Percentiles rank a stretch among this genome's conserved stretches.
Evolutionary conservation across 2,797 vertebrate genomes (phyloP).

Genomic region (Hybognathus amarus): DNA sequence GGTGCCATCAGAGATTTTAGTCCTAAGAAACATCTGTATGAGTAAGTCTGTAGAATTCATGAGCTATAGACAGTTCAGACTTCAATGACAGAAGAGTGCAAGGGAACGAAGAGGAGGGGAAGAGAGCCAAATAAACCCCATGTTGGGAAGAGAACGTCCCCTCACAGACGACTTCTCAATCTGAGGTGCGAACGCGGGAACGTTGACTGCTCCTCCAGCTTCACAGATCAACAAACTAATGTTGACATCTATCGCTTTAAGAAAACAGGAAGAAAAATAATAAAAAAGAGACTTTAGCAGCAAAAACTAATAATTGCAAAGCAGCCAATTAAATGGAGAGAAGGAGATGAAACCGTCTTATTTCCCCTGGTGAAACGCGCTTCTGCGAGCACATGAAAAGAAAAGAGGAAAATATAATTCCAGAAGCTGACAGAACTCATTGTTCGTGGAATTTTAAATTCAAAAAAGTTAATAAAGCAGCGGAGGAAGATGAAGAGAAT

Average conservation of each 20-base stretch:
- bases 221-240: constrained; percentile 42
- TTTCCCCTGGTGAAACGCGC: constrained; percentile 99
- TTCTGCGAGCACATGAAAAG: constrained; percentile 92
- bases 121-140: background rate
- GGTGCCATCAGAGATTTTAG: constrained; percentile 3
- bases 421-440: constrained; percentile 99
- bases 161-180: background rate
- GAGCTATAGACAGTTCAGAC: background rate
- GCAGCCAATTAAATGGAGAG: constrained; percentile 99
- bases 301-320: constrained; percentile 99
- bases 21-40: constrained; percentile 18
- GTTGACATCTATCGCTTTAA: constrained; percentile 88
- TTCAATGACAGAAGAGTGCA: constrained; percentile 7
- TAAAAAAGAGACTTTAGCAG: constrained; percentile 96
- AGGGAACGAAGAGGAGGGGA: constrained; percentile 18
- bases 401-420: constrained; percentile 99
- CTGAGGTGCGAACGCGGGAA: background rate
- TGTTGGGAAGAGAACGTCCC: background rate
- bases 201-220: background rate
- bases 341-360: constrained; percentile 99
- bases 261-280: constrained; percentile 97
- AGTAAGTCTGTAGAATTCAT: constrained; percentile 21
- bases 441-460: constrained; percentile 99
- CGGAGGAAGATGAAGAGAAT: constrained; percentile 99
- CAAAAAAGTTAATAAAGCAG: constrained; percentile 99